Evolutionary conservation across 2,888 invertebrate genomes (phyloP).

Genomic region (Dolichopus griseipennis): DNA sequence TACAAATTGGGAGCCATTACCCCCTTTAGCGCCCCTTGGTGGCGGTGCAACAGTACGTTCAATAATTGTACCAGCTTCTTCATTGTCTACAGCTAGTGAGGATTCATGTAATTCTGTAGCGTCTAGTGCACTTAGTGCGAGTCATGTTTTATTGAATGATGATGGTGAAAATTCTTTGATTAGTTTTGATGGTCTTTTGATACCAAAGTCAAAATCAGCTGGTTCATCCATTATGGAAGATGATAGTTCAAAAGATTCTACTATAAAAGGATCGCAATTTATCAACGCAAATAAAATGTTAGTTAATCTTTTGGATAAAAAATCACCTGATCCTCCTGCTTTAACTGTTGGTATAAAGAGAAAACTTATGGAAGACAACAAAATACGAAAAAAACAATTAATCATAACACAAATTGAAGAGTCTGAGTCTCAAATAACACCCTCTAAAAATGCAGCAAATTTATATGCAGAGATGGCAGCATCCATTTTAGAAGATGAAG

Average conservation of each 20-base stretch:
- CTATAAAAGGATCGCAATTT: conserved; percentile 30
- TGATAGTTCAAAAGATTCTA: conserved; percentile 48
- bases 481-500: conserved; percentile 74
- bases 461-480: conserved; percentile 78
- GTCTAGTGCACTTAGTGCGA: conserved; percentile 47
- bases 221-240: conserved; percentile 43
- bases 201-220: conserved; percentile 46
- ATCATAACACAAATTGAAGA: conserved; percentile 41
- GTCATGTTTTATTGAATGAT: conserved; percentile 35
- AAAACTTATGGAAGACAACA: conserved; percentile 31
- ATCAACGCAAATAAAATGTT: conserved; percentile 60
- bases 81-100: conserved; percentile 27
- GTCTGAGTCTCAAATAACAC: conserved; percentile 35
- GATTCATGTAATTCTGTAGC: conserved; percentile 50
- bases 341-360: conserved; percentile 31
- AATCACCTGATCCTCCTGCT: conserved; percentile 47
- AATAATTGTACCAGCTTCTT: conserved; percentile 17
- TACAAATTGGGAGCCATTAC: conserved; percentile 33
- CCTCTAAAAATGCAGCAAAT: conserved; percentile 74
- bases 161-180: conserved; percentile 53
- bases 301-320: conserved; percentile 74
- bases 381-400: conserved; percentile 27
- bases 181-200: conserved; percentile 54
- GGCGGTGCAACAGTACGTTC: conserved; percentile 25
- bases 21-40: conserved; percentile 40